These are phyloP conservation scores for Ennomos quercinarius DNA, from an alignment of 2,888 invertebrate species.

Conservation along the genomic window DNA sequence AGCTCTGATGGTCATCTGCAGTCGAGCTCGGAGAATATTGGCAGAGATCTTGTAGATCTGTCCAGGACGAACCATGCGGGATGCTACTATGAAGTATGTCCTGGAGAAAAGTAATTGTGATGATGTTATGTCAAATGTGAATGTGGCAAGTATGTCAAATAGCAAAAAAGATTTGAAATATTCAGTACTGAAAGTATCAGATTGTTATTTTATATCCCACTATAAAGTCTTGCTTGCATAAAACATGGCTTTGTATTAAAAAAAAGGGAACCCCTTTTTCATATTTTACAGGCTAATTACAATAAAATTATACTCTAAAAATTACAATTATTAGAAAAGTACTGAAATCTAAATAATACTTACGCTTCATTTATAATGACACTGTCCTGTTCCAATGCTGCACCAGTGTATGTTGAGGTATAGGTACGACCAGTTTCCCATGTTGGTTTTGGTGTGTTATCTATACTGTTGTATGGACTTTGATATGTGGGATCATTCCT, in stretches of 20 bases:
- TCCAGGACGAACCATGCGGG: conserved; percentile 95
- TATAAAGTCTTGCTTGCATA: no score
- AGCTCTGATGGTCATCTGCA: conserved; percentile 93
- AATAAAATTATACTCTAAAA: not conserved
- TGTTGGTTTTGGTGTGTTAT: conserved; percentile 60
- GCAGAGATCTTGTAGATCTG: conserved; percentile 96
- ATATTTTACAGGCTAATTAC: no score
- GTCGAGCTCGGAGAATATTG: conserved; percentile 91
- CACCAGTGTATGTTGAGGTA: conserved; percentile 57
- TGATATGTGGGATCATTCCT: conserved; percentile 54
- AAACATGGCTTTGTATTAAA: no score
- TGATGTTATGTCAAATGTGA: no score
- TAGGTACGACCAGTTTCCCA: conserved; percentile 68
- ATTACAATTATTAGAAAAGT: no score
- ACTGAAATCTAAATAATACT: conserved; percentile 55
- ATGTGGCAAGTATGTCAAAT: no score
- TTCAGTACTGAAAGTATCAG: no score
- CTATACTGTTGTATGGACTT: conserved; percentile 43
- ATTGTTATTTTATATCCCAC: no score
- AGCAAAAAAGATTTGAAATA: no score
- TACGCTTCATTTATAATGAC: conserved; percentile 85
- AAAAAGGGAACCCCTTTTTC: no score
- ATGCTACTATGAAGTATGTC: conserved; percentile 96
- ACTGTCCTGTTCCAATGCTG: conserved; percentile 74
- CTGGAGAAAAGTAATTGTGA: conserved; percentile 69